Conservation (phyloP, 2,888 invertebrate species). For the Lasiommata megera region DNA sequence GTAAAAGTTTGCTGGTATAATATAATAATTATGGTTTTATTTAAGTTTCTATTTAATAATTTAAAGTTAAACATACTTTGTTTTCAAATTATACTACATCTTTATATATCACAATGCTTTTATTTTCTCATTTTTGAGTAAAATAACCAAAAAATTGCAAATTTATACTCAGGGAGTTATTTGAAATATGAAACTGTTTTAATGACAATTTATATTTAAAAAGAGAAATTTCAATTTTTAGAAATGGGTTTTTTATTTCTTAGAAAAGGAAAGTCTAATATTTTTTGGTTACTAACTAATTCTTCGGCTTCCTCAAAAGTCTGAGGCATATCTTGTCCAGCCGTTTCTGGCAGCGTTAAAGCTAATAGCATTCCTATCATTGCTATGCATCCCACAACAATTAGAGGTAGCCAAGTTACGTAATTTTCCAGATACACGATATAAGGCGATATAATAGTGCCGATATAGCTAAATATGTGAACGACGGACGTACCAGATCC, state of each 20-base stretch:
- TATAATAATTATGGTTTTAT: too few species aligned
- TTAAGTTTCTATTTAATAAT: too few species aligned
- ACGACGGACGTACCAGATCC: constrained; percentile 55
- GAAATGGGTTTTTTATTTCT: constrained; percentile 28
- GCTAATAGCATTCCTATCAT: constrained; percentile 43
- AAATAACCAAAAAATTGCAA: too few species aligned
- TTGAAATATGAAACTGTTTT: too few species aligned
- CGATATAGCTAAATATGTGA: constrained; percentile 50
- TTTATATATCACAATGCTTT: too few species aligned
- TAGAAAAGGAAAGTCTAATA: constrained; percentile 54
- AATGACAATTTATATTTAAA: constrained; percentile 32
- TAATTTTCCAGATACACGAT: constrained; percentile 56
- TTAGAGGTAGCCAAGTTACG: constrained; percentile 53
- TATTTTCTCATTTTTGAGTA: too few species aligned
- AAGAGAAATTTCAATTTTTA: constrained; percentile 32
- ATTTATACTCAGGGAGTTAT: too few species aligned
- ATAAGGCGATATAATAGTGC: constrained; percentile 57
- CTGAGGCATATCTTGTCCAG: constrained; percentile 59
- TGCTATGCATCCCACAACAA: constrained; percentile 46
- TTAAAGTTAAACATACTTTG: too few species aligned
- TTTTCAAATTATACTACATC: too few species aligned
- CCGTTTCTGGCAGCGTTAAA: constrained; percentile 59
- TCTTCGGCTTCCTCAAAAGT: constrained; percentile 62
- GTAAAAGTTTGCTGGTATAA: too few species aligned
- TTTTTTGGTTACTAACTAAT: constrained; percentile 44